These are phyloP conservation scores for Campoplex capitator DNA, from an alignment of 2,888 invertebrate species.

Conservation along the genomic window DNA sequence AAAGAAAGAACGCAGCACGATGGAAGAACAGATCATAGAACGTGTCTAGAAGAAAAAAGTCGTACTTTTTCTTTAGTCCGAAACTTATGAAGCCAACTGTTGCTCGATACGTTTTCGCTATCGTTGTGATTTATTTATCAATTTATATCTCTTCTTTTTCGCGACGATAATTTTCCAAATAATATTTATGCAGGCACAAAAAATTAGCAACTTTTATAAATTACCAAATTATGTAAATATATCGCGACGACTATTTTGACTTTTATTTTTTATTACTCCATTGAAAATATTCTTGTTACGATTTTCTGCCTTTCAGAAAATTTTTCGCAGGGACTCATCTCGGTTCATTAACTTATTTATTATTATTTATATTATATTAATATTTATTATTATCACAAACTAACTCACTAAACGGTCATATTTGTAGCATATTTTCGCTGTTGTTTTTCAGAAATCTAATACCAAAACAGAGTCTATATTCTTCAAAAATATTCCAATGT, in stretches of 20 bases:
- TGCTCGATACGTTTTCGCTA: slow-evolving; percentile 43
- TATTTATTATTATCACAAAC: no score
- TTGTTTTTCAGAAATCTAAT: no score
- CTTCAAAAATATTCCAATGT: no score
- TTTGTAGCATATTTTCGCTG: background rate
- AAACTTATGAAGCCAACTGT: slow-evolving; percentile 63
- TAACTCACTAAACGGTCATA: background rate
- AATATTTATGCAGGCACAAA: background rate
- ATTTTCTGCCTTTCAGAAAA: background rate
- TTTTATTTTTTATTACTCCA: background rate
- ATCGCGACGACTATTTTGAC: background rate
- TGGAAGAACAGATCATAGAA: slow-evolving; percentile 14
- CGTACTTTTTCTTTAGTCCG: slow-evolving; percentile 41
- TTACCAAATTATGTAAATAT: background rate
- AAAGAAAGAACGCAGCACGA: slow-evolving; percentile 17
- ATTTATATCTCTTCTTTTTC: slow-evolving; percentile 57
- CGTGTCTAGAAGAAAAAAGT: background rate
- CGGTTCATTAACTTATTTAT: no score
- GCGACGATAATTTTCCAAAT: slow-evolving; percentile 66
- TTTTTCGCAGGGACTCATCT: slow-evolving; percentile 17
- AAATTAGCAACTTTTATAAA: background rate
- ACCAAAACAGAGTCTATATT: no score
- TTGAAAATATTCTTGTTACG: background rate
- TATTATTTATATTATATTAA: no score
- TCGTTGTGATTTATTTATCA: slow-evolving; percentile 43